A percentile compares a stretch with the other conserved stretches of the same genome.
These are phyloP conservation scores for Drosophila leonis DNA, from an alignment of 2,888 invertebrate species.

Conservation along the genomic window DNA sequence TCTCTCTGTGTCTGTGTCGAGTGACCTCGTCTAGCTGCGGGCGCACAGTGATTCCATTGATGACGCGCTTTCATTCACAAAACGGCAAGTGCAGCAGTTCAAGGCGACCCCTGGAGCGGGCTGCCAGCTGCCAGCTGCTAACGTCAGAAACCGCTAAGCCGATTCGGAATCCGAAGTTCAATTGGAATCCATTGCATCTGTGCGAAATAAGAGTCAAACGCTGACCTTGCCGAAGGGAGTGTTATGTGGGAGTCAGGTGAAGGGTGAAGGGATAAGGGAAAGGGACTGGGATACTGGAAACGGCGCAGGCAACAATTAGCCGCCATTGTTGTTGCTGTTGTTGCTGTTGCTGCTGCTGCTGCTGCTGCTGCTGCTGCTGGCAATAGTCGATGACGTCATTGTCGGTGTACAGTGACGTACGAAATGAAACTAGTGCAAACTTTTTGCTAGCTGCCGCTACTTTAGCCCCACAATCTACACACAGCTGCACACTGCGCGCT, in stretches of 20 bases:
- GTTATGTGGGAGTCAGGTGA: neutral
- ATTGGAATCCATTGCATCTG: constrained; percentile 3
- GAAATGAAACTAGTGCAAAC: constrained; percentile 45
- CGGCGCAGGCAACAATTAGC: constrained; percentile 52
- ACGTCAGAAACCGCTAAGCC: constrained; percentile 15
- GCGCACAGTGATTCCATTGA: constrained; percentile 47
- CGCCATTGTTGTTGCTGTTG: constrained; percentile 27
- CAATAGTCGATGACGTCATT: constrained; percentile 53
- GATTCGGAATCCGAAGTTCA: neutral
- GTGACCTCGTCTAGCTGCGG: constrained; percentile 11
- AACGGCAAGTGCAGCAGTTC: constrained; percentile 57
- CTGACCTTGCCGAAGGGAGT: constrained; percentile 2
- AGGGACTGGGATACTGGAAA: constrained; percentile 2
- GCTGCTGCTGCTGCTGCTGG: constrained; percentile 14
- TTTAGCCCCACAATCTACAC: neutral
- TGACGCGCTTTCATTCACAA: constrained; percentile 77
- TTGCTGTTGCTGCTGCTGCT: neutral
- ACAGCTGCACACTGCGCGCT: constrained; percentile 14
- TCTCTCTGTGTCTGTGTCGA: neutral
- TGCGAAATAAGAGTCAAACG: neutral
- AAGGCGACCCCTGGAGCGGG: constrained; percentile 42
- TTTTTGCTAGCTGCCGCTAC: constrained; percentile 9
- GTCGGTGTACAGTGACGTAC: constrained; percentile 52
- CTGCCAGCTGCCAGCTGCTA: constrained; percentile 3
- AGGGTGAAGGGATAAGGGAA: neutral